A percentile compares a stretch with the other conserved stretches of the same genome.
phyloP scores from a whole-genome alignment of 2,113 vertebrate genomes.

The Oryzias javanicus region DNA sequence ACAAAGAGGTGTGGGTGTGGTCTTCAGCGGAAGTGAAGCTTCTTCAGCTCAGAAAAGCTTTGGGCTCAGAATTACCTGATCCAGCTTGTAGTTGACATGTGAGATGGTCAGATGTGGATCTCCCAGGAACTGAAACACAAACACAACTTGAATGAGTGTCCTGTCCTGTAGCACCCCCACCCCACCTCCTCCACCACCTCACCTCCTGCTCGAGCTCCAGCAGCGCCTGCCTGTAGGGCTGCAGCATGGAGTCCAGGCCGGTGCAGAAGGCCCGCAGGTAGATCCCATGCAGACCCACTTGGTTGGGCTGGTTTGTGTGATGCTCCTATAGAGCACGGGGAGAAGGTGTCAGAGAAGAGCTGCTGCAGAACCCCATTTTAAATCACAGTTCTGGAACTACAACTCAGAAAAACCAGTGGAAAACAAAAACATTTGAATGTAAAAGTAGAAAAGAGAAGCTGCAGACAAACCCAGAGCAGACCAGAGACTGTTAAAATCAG shows the following conservation, averaged over 20 bases:
- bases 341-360: neutral
- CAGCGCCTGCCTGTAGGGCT: constrained; percentile 92
- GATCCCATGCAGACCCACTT: constrained; percentile 88
- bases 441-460: no score
- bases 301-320: constrained; percentile 82
- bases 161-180: fast-evolving
- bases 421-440: no score
- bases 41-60: neutral
- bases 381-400: no score
- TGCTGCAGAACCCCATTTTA: no score
- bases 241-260: constrained; percentile 90
- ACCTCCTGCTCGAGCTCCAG: constrained; percentile 98
- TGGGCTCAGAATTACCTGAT: constrained; percentile 82
- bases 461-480: no score
- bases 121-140: constrained; percentile 87
- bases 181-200: neutral
- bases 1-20: neutral
- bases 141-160: constrained; percentile 3
- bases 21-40: no score
- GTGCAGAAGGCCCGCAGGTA: constrained; percentile 96
- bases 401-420: no score
- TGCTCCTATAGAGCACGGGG: constrained; percentile 80
- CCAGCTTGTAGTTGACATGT: constrained; percentile 94
- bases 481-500: no score
- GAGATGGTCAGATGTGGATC: constrained; percentile 96